These are phyloP conservation scores for Callopanchax toddi DNA, from an alignment of 2,113 vertebrate species.

Conservation along the genomic window DNA sequence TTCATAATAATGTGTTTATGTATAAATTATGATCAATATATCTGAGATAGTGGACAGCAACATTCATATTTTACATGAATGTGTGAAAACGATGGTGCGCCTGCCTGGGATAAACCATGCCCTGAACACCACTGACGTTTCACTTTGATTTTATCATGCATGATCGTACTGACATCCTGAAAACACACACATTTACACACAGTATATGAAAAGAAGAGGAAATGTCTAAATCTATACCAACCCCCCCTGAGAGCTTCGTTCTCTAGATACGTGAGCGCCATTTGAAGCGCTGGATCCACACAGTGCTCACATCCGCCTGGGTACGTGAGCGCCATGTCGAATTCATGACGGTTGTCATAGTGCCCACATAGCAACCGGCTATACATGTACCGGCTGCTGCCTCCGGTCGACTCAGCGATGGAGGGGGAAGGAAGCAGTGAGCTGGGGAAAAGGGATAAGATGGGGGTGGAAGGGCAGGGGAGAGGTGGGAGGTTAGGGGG, in stretches of 20 bases:
- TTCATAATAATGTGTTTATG: background rate
- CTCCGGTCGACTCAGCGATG: slow-evolving; percentile 56
- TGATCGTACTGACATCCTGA: slow-evolving; percentile 12
- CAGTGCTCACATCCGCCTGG: slow-evolving; percentile 71
- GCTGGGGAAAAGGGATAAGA: slow-evolving; percentile 21
- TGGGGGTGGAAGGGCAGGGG: slow-evolving; percentile 30
- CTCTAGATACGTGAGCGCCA: slow-evolving; percentile 66
- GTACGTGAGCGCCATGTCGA: slow-evolving; percentile 76
- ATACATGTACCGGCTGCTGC: slow-evolving; percentile 70
- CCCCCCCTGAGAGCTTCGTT: slow-evolving; percentile 50
- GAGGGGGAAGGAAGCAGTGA: slow-evolving; percentile 14
- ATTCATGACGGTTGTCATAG: slow-evolving; percentile 80
- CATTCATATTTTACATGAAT: slow-evolving; percentile 4
- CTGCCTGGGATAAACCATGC: background rate
- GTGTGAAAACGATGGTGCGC: background rate
- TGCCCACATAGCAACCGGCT: slow-evolving; percentile 76
- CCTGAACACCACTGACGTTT: slow-evolving; percentile 27
- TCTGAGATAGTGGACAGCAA: background rate
- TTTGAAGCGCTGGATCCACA: slow-evolving; percentile 67
- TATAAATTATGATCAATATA: background rate
- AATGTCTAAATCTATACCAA: slow-evolving; percentile 44
- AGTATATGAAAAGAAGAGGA: slow-evolving; percentile 21
- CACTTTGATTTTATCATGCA: slow-evolving; percentile 12
- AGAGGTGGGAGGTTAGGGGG: slow-evolving; percentile 40
- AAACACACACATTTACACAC: slow-evolving; percentile 14